Evolutionary conservation across 2,113 vertebrate genomes (phyloP), one percentile per base, ranked within the genome.

Genomic region (Notothenia coriiceps): DNA sequence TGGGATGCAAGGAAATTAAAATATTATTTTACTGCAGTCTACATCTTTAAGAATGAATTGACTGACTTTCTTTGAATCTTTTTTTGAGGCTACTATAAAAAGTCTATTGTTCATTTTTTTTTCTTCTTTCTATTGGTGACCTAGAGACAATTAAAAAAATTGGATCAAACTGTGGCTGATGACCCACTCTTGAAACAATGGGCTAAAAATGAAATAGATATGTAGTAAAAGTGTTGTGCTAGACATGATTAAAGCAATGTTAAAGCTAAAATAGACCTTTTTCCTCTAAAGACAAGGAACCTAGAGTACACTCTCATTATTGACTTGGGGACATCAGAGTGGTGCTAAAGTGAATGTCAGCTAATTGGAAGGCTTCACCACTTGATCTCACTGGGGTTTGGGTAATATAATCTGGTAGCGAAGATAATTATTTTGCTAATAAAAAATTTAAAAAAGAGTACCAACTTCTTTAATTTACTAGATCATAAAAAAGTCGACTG

Each of bases 351-450:
- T 73, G 76, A 88, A 76, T 85, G 66, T 70, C 75, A 82, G 77
- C 87, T 89, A 92, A 90, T 89, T 91, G 73, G 82, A 80, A 67
- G 64, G 70, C 79, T 90, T 86, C 75, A 79, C 84, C 70, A 81
- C 79, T 77, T 74, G 25, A 70, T 83, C 70, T 79, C 76, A 44
- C 59, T 35, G 47, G 64, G 79, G 70, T 86, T 81, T 73, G 35
- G 69, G 67, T 79, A 83, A 88, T 78, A 70, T 65, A 57, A 77
- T 81, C 65, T 60, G 68, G 88, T 77, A 89, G 51, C 49, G 29
- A 60, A 63, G 59, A 77, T 78, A 83, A 67, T 57, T 47, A 43
- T 15, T 59, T 77, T 72, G 72, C 69, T 67, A 43, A 67, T 75
- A 55, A 73, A 68, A 74, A 29, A 29, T 22, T 22, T 4, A 29